Evolutionary conservation across 2,797 vertebrate species (phyloP).

Genomic region (Kryptolebias ocellatus): DNA sequence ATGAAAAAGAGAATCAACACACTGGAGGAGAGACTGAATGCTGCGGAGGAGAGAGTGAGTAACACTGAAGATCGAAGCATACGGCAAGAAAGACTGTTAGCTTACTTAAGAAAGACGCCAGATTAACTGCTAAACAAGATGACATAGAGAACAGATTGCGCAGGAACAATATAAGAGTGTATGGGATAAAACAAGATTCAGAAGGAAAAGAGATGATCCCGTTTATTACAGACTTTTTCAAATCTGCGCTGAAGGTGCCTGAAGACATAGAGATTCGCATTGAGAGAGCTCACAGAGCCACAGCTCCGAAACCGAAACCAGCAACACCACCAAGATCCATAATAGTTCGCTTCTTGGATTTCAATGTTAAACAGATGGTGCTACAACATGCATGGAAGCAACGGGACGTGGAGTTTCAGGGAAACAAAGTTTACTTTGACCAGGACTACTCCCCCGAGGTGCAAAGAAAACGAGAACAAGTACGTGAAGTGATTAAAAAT

Average conservation of each 20-base stretch:
- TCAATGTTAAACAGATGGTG: neutral
- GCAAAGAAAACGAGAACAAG: neutral
- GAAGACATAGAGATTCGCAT: neutral
- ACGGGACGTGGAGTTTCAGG: neutral
- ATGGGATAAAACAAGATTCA: neutral
- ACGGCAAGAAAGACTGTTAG: neutral
- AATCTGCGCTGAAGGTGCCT: neutral
- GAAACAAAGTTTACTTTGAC: neutral
- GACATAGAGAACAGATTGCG: neutral
- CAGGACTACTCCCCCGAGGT: neutral
- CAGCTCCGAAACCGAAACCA: neutral
- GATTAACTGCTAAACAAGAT: neutral
- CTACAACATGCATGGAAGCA: neutral
- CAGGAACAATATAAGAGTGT: neutral
- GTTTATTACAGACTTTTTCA: neutral
- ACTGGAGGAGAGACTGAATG: neutral
- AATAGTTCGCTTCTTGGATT: neutral
- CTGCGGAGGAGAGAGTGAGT: neutral
- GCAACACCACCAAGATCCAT: neutral
- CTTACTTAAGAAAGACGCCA: neutral
- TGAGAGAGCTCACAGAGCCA: neutral
- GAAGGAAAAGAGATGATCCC: conserved; percentile 1
- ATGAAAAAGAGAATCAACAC: neutral
- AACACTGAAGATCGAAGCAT: neutral
- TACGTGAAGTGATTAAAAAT: neutral